Evolutionary conservation across 2,113 vertebrate genomes (phyloP), one percentile per base, ranked within the genome.

Genomic region (Tenrec ecaudatus): DNA sequence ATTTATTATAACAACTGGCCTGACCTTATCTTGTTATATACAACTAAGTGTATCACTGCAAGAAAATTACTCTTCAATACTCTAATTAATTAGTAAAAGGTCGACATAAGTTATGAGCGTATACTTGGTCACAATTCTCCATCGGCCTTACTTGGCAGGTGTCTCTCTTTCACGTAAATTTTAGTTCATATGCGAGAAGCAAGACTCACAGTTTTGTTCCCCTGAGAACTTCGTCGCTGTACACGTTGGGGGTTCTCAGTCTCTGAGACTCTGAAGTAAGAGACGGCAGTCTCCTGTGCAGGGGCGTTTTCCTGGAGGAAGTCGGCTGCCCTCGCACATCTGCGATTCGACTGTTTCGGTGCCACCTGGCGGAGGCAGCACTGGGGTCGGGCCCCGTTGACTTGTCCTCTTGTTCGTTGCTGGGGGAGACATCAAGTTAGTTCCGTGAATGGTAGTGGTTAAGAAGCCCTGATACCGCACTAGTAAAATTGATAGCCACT

Each of bases 161-260:
- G 3, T n/a, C 23, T 78, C 64, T 77, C 3, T 15, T 23, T 60
- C 20, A 47, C 0, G 22, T 36, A n/a, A 31, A 8, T 33, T 58
- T n/a, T 15, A 9, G n/a, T 64, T 83, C 27, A 23, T 20, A 36
- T 0, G 25, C 93, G 91, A 96, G 95, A 97, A 53, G n/a, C 12
- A 80, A 94, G 93, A 98, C 98, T 98, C 93, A 98, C 99, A 98
- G 89, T 97, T 98, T 99, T n/a, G 96, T 98, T 83, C 98, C 98
- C 96, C 97, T 97, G 82, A 97, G 94, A 81, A 98, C 95, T 96
- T 98, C 98, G 87, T 97, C 97, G 8, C 85, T 97, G 87, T 96
- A 95, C 29, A 92, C 94, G 43, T 92, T 98, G 89, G 97, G 95
- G 79, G 97, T 97, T 96, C 97, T 98, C 91, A 98, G 94, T 86